These are phyloP conservation scores for Clavelina lepadiformis DNA, from an alignment of 23 tunicate species.

Conservation along the genomic window DNA sequence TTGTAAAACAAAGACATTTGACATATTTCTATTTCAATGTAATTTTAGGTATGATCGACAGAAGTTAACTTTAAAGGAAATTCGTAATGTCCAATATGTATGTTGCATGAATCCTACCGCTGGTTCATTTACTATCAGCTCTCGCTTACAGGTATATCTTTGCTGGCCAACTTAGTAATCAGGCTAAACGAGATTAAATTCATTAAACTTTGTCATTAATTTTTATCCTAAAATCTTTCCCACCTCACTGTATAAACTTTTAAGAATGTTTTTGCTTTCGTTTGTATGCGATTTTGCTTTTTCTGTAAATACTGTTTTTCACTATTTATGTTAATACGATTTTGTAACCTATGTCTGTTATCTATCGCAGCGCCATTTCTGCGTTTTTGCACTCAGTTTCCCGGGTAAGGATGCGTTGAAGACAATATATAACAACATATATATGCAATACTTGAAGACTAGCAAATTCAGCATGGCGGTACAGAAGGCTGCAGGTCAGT, in stretches of 20 bases:
- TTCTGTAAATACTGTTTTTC: no score
- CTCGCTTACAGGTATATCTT: conserved; percentile 76
- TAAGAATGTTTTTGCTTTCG: no score
- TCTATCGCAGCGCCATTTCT: conserved; percentile 84
- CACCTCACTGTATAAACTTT: no score
- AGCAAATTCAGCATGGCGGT: conserved; percentile 63
- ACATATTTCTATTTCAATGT: no score
- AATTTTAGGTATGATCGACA: conserved; percentile 84
- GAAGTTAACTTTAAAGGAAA: conserved; percentile 81
- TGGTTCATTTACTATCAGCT: conserved; percentile 96
- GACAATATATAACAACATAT: conserved; percentile 87
- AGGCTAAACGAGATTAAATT: no score
- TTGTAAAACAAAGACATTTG: no score
- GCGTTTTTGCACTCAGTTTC: conserved; percentile 93
- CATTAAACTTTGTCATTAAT: no score
- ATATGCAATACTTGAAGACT: conserved; percentile 73
- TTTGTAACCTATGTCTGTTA: not conserved
- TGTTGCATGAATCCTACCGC: conserved; percentile 96
- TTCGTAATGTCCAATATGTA: conserved; percentile 91
- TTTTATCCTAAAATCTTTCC: no score
- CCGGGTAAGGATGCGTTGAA: conserved; percentile 88
- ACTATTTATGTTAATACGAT: no score
- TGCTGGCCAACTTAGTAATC: no score
- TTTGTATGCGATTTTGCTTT: no score
- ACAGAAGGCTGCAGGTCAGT: conserved; percentile 33